Evolutionary conservation across 2,113 vertebrate genomes (phyloP).

Genomic region (Pseudopodoces humilis): DNA sequence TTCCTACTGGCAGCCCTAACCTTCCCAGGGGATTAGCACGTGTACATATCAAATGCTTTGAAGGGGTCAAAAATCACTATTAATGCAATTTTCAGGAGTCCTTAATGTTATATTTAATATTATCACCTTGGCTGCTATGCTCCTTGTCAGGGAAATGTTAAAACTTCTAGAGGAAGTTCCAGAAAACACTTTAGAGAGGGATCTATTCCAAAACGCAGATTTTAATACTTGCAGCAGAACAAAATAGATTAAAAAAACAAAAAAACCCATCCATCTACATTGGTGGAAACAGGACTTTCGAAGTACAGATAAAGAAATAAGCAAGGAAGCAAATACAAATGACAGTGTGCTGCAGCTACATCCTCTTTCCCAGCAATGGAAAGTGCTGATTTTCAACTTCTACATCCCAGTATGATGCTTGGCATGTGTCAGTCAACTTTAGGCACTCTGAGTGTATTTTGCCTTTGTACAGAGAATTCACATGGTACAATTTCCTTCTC

Average conservation of each 20-base stretch:
- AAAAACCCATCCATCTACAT: neutral
- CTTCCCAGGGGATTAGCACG: neutral
- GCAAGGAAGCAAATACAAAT: neutral
- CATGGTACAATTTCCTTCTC: neutral
- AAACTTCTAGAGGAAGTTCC: neutral
- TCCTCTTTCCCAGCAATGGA: neutral
- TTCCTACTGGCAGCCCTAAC: neutral
- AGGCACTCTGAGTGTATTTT: neutral
- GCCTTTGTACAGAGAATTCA: neutral
- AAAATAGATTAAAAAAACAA: neutral
- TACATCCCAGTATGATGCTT: neutral
- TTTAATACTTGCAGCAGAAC: neutral
- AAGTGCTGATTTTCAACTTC: neutral
- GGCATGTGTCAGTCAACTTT: neutral
- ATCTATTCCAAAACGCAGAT: neutral
- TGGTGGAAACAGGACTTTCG: neutral
- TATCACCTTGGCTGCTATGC: neutral
- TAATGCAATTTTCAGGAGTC: neutral
- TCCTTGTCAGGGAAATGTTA: neutral
- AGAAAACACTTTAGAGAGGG: neutral
- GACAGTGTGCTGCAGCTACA: neutral
- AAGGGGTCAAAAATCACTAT: neutral
- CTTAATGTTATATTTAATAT: neutral
- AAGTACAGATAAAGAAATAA: neutral
- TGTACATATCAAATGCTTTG: neutral